Percentiles rank a stretch among this genome's conserved stretches.
Evolutionary conservation across 35 echinoderm and acorn worm genomes (phyloP).

Genomic region (Stichopus chloronotus): DNA sequence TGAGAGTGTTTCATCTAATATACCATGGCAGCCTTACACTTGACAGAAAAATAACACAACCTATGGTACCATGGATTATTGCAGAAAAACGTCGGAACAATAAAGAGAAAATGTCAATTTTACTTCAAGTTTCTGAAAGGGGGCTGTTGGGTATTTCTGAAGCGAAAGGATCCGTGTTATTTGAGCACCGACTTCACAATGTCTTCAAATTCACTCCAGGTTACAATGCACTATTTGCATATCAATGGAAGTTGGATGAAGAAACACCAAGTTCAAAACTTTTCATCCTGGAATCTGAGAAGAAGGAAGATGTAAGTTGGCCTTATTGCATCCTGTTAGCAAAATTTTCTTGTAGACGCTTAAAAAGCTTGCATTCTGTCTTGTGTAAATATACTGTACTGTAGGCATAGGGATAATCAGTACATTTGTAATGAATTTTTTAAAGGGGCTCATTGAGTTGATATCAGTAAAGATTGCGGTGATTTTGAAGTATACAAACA

Average conservation of each 20-base stretch:
- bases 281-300: conserved; percentile 33
- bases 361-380: too few species aligned
- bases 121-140: conserved; percentile 82
- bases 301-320: conserved; percentile 39
- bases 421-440: too few species aligned
- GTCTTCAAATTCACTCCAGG: conserved; percentile 79
- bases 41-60: conserved; percentile 81
- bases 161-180: conserved; percentile 73
- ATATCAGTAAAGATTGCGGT: too few species aligned
- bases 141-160: conserved; percentile 82
- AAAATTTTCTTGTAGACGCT: not conserved
- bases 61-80: conserved; percentile 87
- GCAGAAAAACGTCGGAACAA: conserved; percentile 66
- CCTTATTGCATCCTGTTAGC: not conserved
- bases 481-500: too few species aligned
- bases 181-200: conserved; percentile 79
- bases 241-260: conserved; percentile 78
- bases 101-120: conserved; percentile 25
- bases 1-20: conserved; percentile 55
- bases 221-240: conserved; percentile 70
- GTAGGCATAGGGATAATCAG: too few species aligned
- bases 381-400: too few species aligned
- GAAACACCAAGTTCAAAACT: conserved; percentile 45
- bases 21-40: conserved; percentile 73
- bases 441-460: too few species aligned